Evolutionary conservation across 2,797 vertebrate genomes (phyloP).

Genomic region (Sebastes oblongus): DNA sequence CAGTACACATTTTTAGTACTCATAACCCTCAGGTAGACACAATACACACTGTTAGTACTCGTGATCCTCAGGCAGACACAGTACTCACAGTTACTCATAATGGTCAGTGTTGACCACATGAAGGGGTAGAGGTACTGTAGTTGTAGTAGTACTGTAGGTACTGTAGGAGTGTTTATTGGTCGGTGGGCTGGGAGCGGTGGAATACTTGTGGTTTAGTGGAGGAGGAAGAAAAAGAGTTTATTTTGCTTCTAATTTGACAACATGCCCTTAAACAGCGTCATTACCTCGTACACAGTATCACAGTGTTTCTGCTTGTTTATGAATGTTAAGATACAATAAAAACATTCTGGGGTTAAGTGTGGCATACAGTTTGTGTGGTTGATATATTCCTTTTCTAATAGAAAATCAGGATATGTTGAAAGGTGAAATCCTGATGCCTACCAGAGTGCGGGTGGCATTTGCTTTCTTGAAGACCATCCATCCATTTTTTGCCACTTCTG

Average conservation of each 20-base stretch:
- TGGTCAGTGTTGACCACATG: neutral
- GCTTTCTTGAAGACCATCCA: neutral
- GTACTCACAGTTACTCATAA: neutral
- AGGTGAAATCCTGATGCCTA: neutral
- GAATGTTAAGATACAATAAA: constrained; percentile 6
- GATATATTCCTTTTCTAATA: neutral
- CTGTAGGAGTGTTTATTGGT: constrained; percentile 26
- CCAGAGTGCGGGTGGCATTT: neutral
- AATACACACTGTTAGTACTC: too few relatives aligned
- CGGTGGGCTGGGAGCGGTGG: neutral
- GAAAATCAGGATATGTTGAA: neutral
- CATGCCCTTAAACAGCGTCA: constrained; percentile 13
- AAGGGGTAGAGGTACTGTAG: constrained; percentile 5
- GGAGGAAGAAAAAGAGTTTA: constrained; percentile 22
- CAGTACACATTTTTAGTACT: too few relatives aligned
- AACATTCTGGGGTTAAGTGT: neutral
- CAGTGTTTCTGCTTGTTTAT: constrained; percentile 20
- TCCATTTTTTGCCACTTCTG: neutral
- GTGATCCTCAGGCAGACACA: too few relatives aligned
- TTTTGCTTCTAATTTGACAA: constrained; percentile 29
- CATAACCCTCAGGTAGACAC: too few relatives aligned
- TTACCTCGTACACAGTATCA: constrained; percentile 4
- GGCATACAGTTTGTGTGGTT: neutral
- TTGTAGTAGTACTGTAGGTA: neutral
- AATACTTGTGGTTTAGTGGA: constrained; percentile 31